Base-by-base conservation (phyloP, 2,888 invertebrate species). In the Epinotia bilunana region DNA sequence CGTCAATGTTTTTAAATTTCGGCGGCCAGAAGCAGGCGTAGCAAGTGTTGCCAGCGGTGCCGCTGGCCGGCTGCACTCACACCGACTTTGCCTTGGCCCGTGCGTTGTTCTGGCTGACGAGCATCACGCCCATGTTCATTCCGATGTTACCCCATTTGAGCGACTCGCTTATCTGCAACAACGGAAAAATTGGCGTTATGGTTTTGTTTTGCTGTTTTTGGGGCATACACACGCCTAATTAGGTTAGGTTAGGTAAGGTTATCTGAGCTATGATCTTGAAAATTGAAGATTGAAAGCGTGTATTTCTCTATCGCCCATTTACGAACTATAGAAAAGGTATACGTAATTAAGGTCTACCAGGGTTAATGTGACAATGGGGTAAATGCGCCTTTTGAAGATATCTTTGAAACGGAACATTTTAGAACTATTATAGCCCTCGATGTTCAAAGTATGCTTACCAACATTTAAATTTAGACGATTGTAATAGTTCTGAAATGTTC, bases 91-190 rank as follows among this genome's bases (percentile, higher is more conserved):
- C 93, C 82, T 93, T 94, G 78, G 89, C 84, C 80, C 91, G 86
- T 71, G 77, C 80, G 65, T 83, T 82, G 83, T 82, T 90, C 87
- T 95, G 95, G 88, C 93, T 95, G 81, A 96, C 94, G 79, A 96
- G 93, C 90, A 96, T 91, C 80, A 96, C 95, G 81, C 96, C 96
- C 89, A 96, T 95, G 86, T 95, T 96, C 94, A 96, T 95, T 85
- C 96, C 96, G 84, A 96, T 95, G 89, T 95, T 96, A 84, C 96
- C 96, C 96, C 96, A 96, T 90, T 95, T 96, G 80, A 96, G 94
- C 86, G 95, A 95, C 91, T 96, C 96, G 88, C 95, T 96, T 90
- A 96, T 95, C 96, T 96, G 94, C 63, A 95, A 95, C 94, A 91
- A 93, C 74, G 81, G 53, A 53, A n/a, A 83, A 81, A 81, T 49